Conservation (phyloP, 2,113 vertebrate species). For the Columba janthina region DNA sequence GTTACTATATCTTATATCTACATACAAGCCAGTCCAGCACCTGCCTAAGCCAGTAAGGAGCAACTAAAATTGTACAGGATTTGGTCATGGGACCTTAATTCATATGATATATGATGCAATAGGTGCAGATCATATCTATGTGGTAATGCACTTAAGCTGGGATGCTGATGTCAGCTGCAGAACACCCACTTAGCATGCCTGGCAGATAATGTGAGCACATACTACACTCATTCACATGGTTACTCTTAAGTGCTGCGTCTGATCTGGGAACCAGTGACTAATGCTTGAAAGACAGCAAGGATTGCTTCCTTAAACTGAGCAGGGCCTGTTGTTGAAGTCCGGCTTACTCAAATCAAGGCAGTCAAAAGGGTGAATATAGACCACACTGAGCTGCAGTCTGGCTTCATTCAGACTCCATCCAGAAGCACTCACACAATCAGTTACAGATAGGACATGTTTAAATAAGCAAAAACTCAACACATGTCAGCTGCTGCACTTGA, state of each 20-base stretch:
- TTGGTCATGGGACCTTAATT: background rate
- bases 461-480: background rate
- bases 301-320: background rate
- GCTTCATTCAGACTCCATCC: background rate
- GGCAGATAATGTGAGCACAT: background rate
- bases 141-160: background rate
- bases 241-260: rapidly evolving
- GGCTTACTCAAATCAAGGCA: background rate
- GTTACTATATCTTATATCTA: background rate
- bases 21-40: background rate
- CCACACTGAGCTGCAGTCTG: background rate
- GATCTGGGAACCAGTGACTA: background rate
- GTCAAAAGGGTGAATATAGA: background rate
- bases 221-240: background rate
- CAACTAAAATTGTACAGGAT: background rate
- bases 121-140: background rate
- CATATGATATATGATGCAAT: background rate
- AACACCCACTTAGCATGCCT: background rate
- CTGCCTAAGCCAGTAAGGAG: background rate
- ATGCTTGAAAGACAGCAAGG: background rate
- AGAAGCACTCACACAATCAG: background rate
- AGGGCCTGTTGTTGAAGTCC: background rate
- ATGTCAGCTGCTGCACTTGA: background rate
- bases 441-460: background rate
- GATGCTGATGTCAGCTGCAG: background rate